These are phyloP conservation scores for Bradypus variegatus DNA, from an alignment of 2,797 vertebrate species.

Conservation along the genomic window DNA sequence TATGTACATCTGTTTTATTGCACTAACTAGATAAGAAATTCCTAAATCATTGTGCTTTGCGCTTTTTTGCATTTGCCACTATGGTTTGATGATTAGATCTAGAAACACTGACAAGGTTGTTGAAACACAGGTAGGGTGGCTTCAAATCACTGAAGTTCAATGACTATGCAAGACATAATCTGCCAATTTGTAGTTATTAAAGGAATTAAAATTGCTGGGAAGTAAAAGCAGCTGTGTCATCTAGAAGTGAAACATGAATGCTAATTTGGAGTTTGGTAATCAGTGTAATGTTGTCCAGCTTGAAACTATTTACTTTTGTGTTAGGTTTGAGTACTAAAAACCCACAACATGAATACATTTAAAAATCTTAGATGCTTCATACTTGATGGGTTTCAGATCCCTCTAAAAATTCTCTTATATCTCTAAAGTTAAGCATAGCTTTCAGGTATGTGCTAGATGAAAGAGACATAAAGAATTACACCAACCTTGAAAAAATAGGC, in stretches of 20 bases:
- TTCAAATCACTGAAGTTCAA: constrained; percentile 48
- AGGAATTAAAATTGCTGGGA: constrained; percentile 25
- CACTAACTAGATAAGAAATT: background rate
- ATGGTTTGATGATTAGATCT: background rate
- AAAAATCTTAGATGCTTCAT: background rate
- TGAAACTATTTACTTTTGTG: background rate
- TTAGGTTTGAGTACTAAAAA: background rate
- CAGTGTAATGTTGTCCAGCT: constrained; percentile 46
- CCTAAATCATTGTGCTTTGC: background rate
- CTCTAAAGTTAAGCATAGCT: background rate
- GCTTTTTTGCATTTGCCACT: background rate
- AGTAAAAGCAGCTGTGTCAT: constrained; percentile 40
- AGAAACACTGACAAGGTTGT: background rate
- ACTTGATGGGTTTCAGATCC: background rate
- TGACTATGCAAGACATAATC: constrained; percentile 23
- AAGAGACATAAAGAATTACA: background rate
- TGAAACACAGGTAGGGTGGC: constrained; percentile 34
- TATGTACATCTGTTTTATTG: background rate
- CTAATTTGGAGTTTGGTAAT: constrained; percentile 41
- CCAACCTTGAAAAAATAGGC: background rate
- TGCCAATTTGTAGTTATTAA: constrained; percentile 49
- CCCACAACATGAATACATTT: background rate
- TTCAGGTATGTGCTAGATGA: background rate
- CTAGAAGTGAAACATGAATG: background rate
- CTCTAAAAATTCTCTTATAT: background rate